These are phyloP conservation scores for Caenorhabditis sulstoni DNA, from an alignment of 2,888 invertebrate species.

Conservation along the genomic window DNA sequence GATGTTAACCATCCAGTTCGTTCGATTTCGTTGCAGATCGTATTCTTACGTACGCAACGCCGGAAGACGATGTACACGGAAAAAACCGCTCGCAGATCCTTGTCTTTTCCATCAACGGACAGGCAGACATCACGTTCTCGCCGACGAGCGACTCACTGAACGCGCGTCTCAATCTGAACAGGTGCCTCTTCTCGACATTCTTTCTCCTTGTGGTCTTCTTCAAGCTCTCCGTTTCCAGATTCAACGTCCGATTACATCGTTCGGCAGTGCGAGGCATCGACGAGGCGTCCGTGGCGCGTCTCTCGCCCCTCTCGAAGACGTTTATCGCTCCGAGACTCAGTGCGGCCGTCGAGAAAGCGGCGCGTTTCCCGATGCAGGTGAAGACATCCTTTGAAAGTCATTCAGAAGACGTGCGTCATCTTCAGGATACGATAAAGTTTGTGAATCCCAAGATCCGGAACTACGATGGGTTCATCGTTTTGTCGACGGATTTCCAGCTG, in stretches of 20 bases:
- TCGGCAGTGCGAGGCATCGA: conserved; percentile 74
- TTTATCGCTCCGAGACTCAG: conserved; percentile 77
- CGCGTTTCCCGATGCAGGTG: conserved; percentile 78
- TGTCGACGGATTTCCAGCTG: conserved; percentile 77
- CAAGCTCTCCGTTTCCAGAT: conserved; percentile 41
- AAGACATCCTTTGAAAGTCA: conserved; percentile 1
- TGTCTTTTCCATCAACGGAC: conserved; percentile 77
- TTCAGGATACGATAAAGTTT: conserved; percentile 75
- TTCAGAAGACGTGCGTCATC: not conserved
- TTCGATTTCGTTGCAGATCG: conserved; percentile 64
- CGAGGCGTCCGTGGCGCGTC: conserved; percentile 72
- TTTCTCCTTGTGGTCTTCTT: no score
- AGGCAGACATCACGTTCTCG: conserved; percentile 74
- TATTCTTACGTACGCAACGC: conserved; percentile 74
- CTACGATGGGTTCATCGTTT: conserved; percentile 74
- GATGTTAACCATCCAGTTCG: not conserved
- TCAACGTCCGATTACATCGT: conserved; percentile 75
- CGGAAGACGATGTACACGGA: conserved; percentile 47
- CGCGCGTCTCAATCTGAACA: conserved; percentile 75
- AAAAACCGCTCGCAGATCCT: conserved; percentile 69
- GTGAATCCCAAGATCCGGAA: conserved; percentile 70
- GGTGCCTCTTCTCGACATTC: conserved; percentile 40
- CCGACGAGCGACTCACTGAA: conserved; percentile 70
- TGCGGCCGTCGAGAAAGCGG: conserved; percentile 73
- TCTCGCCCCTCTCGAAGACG: conserved; percentile 78